Evolutionary conservation across 2,113 vertebrate species (phyloP).

Genomic region (Dicerorhinus sumatrensis): DNA sequence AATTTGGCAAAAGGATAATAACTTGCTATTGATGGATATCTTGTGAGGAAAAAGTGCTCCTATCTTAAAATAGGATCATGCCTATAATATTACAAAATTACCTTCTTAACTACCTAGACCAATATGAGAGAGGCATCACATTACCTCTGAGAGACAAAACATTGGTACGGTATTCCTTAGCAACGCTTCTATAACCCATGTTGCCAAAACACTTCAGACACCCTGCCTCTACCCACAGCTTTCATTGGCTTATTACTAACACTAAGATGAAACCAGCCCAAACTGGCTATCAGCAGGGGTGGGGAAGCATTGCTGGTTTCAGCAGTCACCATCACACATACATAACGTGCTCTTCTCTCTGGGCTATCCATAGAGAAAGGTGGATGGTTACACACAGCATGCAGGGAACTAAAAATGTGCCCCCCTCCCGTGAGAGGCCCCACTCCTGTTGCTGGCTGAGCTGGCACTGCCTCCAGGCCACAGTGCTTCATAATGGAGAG

Average conservation of each 20-base stretch:
- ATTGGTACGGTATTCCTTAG: conserved; percentile 26
- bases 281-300: neutral
- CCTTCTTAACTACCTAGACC: conserved; percentile 13
- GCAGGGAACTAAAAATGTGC: neutral
- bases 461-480: neutral
- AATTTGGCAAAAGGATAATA: conserved; percentile 11
- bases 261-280: neutral
- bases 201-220: conserved; percentile 54
- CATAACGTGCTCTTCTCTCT: neutral
- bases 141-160: conserved; percentile 17
- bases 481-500: neutral
- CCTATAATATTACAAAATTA: conserved; percentile 18
- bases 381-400: too few species aligned
- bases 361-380: neutral
- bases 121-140: neutral
- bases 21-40: neutral
- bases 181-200: conserved; percentile 16
- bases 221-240: neutral
- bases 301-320: neutral
- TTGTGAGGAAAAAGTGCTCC: neutral
- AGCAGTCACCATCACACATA: neutral
- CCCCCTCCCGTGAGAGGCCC: too few species aligned
- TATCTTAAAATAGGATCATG: conserved; percentile 32
- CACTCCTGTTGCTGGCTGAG: neutral
- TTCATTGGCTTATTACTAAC: conserved; percentile 28